Evolutionary conservation across 2,888 invertebrate genomes (phyloP).

Genomic region (Petrolisthes cinctipes): DNA sequence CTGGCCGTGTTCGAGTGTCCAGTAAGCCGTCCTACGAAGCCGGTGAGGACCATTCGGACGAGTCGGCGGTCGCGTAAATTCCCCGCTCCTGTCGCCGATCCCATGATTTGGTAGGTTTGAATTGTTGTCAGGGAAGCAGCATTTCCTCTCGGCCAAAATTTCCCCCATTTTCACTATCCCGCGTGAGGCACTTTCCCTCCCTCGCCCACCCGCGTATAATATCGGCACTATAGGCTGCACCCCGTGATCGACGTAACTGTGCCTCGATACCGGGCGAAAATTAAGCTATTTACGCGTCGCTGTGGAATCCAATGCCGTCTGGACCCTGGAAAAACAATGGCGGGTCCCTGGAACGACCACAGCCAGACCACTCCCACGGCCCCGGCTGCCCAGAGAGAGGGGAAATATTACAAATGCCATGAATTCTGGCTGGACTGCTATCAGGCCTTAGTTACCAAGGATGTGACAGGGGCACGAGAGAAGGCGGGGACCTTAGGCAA

Average conservation of each 20-base stretch:
- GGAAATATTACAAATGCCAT: too few species aligned
- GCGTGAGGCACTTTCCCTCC: not conserved
- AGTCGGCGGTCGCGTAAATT: slow-evolving; percentile 44
- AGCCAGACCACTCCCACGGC: not conserved
- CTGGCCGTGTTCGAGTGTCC: not conserved
- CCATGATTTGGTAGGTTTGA: slow-evolving; percentile 48
- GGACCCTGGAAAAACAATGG: not conserved
- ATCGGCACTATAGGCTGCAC: not conserved
- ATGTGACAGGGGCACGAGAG: too few species aligned
- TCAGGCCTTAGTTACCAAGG: too few species aligned
- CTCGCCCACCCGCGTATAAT: not conserved
- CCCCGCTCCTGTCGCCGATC: slow-evolving; percentile 44
- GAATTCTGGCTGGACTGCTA: too few species aligned
- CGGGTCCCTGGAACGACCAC: not conserved
- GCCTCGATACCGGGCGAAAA: slow-evolving; percentile 28
- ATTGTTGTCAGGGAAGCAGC: slow-evolving; percentile 40
- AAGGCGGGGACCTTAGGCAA: too few species aligned
- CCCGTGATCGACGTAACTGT: slow-evolving; percentile 5
- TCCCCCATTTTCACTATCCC: slow-evolving; percentile 14
- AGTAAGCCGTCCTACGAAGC: slow-evolving; percentile 9
- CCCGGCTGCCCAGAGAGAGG: too few species aligned
- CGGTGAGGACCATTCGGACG: slow-evolving; percentile 33
- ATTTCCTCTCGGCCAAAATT: slow-evolving; percentile 31
- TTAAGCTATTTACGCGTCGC: slow-evolving; percentile 40
- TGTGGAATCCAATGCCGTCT: slow-evolving; percentile 26